phyloP scores from a whole-genome alignment of 2,113 vertebrate genomes.

The Papio anubis region DNA sequence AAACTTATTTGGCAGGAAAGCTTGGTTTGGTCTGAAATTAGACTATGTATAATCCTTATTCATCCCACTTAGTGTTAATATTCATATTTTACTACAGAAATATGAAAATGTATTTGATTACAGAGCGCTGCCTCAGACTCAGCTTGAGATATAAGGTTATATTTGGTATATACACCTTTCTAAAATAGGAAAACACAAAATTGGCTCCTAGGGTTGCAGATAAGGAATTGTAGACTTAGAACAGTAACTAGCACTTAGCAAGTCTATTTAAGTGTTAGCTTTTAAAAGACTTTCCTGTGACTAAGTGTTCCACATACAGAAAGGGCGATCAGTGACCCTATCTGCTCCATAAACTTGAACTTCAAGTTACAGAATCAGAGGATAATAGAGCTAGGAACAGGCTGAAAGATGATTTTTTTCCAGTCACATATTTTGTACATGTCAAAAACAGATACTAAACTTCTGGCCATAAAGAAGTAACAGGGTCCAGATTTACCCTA shows the following conservation, averaged over 20 bases:
- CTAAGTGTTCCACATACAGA: background rate
- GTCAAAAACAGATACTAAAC: background rate
- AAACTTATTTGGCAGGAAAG: background rate
- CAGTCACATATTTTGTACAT: background rate
- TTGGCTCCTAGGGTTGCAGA: background rate
- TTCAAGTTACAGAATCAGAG: background rate
- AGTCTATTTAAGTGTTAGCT: constrained; percentile 22
- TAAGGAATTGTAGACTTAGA: background rate
- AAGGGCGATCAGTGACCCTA: background rate
- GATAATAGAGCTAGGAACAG: background rate
- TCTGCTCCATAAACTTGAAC: background rate
- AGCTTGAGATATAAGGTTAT: background rate
- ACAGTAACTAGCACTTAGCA: constrained; percentile 25
- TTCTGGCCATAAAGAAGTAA: background rate
- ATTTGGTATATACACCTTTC: constrained; percentile 15
- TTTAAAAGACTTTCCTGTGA: background rate
- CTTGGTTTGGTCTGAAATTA: background rate
- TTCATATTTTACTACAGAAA: constrained; percentile 22
- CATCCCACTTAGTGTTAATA: background rate
- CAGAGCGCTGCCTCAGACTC: background rate
- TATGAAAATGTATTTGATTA: constrained; percentile 38
- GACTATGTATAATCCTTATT: background rate
- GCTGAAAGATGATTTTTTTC: background rate
- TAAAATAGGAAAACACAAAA: constrained; percentile 41
- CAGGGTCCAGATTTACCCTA: background rate